These are phyloP conservation scores for Phalera bucephala DNA, from an alignment of 2,888 invertebrate genomes.

Conservation along the genomic window DNA sequence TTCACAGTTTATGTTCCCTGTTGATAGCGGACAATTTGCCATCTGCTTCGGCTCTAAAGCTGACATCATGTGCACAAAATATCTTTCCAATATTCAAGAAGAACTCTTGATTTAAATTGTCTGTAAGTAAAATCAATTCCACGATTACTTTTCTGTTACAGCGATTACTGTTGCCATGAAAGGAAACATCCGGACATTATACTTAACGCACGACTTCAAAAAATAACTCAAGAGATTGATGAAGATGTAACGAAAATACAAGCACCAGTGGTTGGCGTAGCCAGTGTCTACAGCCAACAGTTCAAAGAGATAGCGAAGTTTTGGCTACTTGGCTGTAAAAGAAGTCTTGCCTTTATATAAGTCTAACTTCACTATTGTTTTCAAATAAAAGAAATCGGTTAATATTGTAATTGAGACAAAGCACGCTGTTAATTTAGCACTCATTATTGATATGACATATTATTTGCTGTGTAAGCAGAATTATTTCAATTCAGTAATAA, in stretches of 20 bases:
- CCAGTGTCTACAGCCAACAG: conserved; percentile 27
- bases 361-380: too few species aligned
- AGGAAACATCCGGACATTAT: conserved; percentile 43
- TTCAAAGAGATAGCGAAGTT: conserved; percentile 21
- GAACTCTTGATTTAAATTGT: conserved; percentile 1
- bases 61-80: too few species aligned
- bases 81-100: too few species aligned
- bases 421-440: conserved; percentile 1
- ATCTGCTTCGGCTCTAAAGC: too few species aligned
- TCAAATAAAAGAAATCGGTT: too few species aligned
- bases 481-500: not conserved
- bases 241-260: conserved; percentile 17
- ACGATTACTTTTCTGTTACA: conserved; percentile 42
- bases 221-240: conserved; percentile 24
- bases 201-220: conserved; percentile 49
- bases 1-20: too few species aligned
- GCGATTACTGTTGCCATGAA: conserved; percentile 39
- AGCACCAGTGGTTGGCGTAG: conserved; percentile 10
- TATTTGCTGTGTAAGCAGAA: not conserved
- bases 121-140: not conserved
- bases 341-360: conserved; percentile 19
- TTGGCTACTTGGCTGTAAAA: not conserved
- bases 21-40: too few species aligned
- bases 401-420: too few species aligned
- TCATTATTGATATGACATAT: not conserved